Base-by-base conservation (phyloP, 2,888 invertebrate species). In the Morpho deidamia region DNA sequence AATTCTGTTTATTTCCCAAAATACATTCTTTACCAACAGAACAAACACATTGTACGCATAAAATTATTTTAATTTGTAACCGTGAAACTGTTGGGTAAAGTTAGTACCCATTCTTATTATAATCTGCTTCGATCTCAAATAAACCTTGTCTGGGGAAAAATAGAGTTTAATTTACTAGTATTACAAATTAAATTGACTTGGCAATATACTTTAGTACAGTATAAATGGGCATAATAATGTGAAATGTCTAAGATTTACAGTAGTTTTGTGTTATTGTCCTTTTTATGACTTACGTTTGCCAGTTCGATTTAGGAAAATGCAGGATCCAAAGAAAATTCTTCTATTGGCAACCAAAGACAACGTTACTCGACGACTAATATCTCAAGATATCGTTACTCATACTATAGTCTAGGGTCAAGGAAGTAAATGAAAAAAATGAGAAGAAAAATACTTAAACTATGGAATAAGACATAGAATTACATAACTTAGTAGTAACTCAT, bases 21-120 rank as follows among this genome's bases (percentile, higher is more conserved):
- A 33, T 53, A n/a, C 37, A 39, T 53, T 44, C 35, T 48, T 48
- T 37, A 35, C n/a, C n/a, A 37, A 51, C 44, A 35, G 8, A 32
- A 40, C 48, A 42, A n/a, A 14, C 23, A 23, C 23, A 46, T 45
- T 53, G 12, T 41, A 42, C 39, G 33, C 44, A 55, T 53, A 43
- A 54, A 56, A 55, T 51, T 55, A 60, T 50, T 52, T 42, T 44
- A 59, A 46, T 44, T 55, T 42, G 49, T 50, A 48, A 44, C 47
- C 54, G 45, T 57, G 42, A 56, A 56, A 41, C 45, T 35, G 40
- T 55, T 57, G 53, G 47, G 50, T 42, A 44, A 56, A 47, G 49
- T 51, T 48, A 45, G 44, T 43, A 50, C 41, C 11, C 40, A 44
- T 38, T 23, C 56, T 23, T 44, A 41, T n/a, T 50, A 42, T 42